Percentiles rank a stretch among this genome's conserved stretches.
These are phyloP conservation scores for Diaprepes abbreviatus DNA, from an alignment of 2,888 invertebrate genomes.

Conservation along the genomic window DNA sequence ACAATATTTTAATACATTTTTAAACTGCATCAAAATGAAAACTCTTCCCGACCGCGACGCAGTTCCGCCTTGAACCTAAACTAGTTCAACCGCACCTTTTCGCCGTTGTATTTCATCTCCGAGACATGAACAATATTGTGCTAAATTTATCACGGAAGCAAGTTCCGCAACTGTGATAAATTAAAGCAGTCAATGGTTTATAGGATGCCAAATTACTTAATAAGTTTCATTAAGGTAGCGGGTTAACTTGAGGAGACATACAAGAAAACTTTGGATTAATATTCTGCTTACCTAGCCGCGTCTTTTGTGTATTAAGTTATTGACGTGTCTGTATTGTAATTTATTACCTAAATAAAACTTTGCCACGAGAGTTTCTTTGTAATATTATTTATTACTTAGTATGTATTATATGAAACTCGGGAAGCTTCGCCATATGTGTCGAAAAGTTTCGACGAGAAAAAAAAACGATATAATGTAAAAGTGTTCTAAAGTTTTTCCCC, in stretches of 20 bases:
- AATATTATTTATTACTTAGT: slow-evolving; percentile 10
- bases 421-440: too few relatives aligned
- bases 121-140: slow-evolving; percentile 20
- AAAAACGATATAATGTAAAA: too few relatives aligned
- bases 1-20: too few relatives aligned
- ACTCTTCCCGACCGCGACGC: background rate
- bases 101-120: slow-evolving; percentile 16
- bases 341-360: slow-evolving; percentile 3
- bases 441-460: too few relatives aligned
- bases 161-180: slow-evolving; percentile 35
- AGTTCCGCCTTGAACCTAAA: background rate
- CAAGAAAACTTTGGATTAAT: slow-evolving; percentile 7
- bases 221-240: slow-evolving; percentile 27
- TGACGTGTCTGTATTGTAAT: slow-evolving; percentile 17
- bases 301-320: slow-evolving; percentile 20
- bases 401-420: too few relatives aligned
- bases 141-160: slow-evolving; percentile 30
- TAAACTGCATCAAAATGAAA: background rate
- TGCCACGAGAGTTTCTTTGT: background rate
- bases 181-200: slow-evolving; percentile 30
- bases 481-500: too few relatives aligned
- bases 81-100: slow-evolving; percentile 10
- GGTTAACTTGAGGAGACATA: slow-evolving; percentile 18
- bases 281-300: slow-evolving; percentile 12
- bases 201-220: slow-evolving; percentile 31